These are phyloP conservation scores for Equus quagga DNA, from an alignment of 2,113 vertebrate genomes.

Conservation along the genomic window DNA sequence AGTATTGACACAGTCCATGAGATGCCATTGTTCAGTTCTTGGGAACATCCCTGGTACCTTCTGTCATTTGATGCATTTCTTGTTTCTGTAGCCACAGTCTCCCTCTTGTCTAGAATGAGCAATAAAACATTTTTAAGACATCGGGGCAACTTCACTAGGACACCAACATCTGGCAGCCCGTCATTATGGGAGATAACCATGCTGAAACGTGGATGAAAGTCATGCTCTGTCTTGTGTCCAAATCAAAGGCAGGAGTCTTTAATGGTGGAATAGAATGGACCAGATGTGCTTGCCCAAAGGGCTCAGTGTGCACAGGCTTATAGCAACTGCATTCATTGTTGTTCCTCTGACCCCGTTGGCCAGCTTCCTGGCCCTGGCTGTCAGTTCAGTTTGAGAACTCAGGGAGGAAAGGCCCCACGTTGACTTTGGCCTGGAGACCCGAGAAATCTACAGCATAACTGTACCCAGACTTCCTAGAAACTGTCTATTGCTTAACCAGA, in stretches of 20 bases:
- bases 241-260: background rate
- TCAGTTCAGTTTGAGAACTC: background rate
- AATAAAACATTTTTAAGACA: background rate
- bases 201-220: background rate
- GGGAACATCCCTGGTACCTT: background rate
- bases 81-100: background rate
- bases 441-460: background rate
- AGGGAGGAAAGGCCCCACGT: background rate
- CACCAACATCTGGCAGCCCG: background rate
- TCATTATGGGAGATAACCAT: rapidly evolving
- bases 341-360: background rate
- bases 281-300: background rate
- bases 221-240: background rate
- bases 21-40: background rate
- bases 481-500: background rate
- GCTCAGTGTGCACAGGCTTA: background rate
- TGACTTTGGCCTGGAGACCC: background rate
- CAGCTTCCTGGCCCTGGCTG: background rate
- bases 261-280: too few relatives aligned
- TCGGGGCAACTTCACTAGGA: background rate
- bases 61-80: background rate
- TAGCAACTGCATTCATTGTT: background rate
- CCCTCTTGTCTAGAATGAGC: background rate
- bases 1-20: background rate
- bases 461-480: slow-evolving; percentile 44